Evolutionary conservation across 1,140 invertebrate species (phyloP), one percentile per base, ranked within the genome.

Genomic region (Drosophila yakuba): DNA sequence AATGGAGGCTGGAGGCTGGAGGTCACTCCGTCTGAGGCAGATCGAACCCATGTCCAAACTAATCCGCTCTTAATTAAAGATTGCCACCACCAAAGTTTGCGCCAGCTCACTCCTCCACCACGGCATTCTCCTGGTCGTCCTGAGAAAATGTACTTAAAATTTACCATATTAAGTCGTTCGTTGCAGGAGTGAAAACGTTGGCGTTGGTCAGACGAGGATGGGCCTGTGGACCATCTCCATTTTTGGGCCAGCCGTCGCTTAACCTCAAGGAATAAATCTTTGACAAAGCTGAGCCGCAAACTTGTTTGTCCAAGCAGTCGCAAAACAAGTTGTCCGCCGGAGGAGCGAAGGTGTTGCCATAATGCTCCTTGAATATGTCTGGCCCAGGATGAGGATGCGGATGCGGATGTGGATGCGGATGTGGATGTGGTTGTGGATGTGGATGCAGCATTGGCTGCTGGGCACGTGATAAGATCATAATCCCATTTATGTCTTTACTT

Each of bases 1-100:
- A n/a, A n/a, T n/a, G n/a, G 1, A n/a, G 1, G 25, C 2, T 12
- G 3, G 8, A 25, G n/a, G 1, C 15, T 1, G 38, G 45, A n/a
- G 25, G 17, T 74, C 45, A 36, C 32, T 55, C 28, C 47, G 78
- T 71, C 80, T 84, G 80, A 74, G 73, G 56, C 76, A 74, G 78
- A 76, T 90, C 76, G 82, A 80, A 86, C 77, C 82, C 85, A 85
- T 91, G 90, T 91, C 83, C 86, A 85, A 76, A 91, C 82, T 90
- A 91, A 90, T 91, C 83, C 81, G 80, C 83, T 91, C 90, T 91
- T 91, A 91, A 91, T 91, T 91, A 91, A 91, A 91, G 86, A 86
- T 90, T 79, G 76, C 78, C 81, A 57, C 47, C 74, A 58, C 66
- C 43, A 45, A 67, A 67, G 64, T 67, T 67, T 66, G 20, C 25